Evolutionary conservation across 2,888 invertebrate genomes (phyloP).

Genomic region (Cremastinae sp.): DNA sequence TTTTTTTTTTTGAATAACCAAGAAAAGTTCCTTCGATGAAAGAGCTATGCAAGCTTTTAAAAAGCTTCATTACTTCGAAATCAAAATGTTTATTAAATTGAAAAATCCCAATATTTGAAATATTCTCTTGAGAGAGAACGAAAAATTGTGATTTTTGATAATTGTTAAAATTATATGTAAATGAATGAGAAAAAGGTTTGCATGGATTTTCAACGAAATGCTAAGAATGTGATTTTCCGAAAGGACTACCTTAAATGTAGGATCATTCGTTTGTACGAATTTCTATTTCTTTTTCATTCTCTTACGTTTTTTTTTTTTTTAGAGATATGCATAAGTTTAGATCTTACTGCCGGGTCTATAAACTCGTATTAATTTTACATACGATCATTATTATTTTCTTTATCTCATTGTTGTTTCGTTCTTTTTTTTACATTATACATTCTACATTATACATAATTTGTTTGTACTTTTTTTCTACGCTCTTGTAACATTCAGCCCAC

Average conservation of each 20-base stretch:
- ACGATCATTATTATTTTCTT: constrained; percentile 43
- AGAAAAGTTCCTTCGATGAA: too few species aligned
- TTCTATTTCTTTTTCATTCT: constrained; percentile 19
- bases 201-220: too few species aligned
- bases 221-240: too few species aligned
- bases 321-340: constrained; percentile 38
- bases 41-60: too few species aligned
- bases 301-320: constrained; percentile 11
- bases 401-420: constrained; percentile 13
- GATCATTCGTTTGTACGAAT: constrained; percentile 11
- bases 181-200: too few species aligned
- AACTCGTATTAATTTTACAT: constrained; percentile 53
- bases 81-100: too few species aligned
- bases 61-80: too few species aligned
- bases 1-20: too few species aligned
- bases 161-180: too few species aligned
- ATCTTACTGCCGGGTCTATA: constrained; percentile 54
- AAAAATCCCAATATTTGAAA: too few species aligned
- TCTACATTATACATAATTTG: constrained; percentile 48
- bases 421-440: constrained; percentile 51
- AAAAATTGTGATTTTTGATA: too few species aligned
- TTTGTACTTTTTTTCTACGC: constrained; percentile 56
- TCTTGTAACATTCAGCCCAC: constrained; percentile 55
- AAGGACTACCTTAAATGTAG: neutral
- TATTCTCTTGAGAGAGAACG: too few species aligned